Conservation (phyloP, 2,797 vertebrate species). For the Sebastes flavidus region DNA sequence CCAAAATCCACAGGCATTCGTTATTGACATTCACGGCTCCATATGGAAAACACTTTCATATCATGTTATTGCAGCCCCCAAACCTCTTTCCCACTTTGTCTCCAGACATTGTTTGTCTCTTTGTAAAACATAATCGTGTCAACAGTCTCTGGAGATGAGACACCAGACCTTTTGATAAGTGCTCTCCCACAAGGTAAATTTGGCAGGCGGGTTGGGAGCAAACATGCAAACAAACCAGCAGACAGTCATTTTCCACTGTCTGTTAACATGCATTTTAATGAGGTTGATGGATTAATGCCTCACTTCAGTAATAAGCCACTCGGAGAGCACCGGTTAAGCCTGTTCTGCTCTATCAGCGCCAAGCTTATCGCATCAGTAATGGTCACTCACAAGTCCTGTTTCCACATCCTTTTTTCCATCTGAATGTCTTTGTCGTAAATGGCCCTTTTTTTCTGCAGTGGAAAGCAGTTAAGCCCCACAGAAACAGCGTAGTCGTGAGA, state of each 20-base stretch:
- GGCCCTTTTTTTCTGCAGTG: conserved; percentile 28
- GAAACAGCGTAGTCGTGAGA: conserved; percentile 41
- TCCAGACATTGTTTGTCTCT: conserved; percentile 65
- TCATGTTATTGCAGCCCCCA: conserved; percentile 32
- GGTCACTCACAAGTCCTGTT: conserved; percentile 52
- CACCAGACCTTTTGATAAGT: conserved; percentile 61
- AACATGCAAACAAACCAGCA: conserved; percentile 61
- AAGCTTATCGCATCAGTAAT: conserved; percentile 69
- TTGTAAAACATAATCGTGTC: conserved; percentile 73
- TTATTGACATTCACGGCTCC: conserved; percentile 13
- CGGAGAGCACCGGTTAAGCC: conserved; percentile 55
- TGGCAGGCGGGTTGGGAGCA: conserved; percentile 43
- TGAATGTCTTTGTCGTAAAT: conserved; percentile 50
- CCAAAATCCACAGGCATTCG: conserved; percentile 30
- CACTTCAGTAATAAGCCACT: conserved; percentile 58
- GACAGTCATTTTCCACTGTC: conserved; percentile 65
- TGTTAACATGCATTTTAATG: conserved; percentile 74
- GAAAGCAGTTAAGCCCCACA: conserved; percentile 56
- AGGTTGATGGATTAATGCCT: conserved; percentile 69
- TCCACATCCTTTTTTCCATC: conserved; percentile 63
- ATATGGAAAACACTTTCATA: conserved; percentile 32
- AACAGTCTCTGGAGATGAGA: conserved; percentile 59
- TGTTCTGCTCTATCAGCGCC: conserved; percentile 52
- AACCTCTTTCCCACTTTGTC: conserved; percentile 44
- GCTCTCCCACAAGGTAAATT: conserved; percentile 71